Evolutionary conservation across 2,113 vertebrate species (phyloP).

Genomic region (Triplophysa rosa): DNA sequence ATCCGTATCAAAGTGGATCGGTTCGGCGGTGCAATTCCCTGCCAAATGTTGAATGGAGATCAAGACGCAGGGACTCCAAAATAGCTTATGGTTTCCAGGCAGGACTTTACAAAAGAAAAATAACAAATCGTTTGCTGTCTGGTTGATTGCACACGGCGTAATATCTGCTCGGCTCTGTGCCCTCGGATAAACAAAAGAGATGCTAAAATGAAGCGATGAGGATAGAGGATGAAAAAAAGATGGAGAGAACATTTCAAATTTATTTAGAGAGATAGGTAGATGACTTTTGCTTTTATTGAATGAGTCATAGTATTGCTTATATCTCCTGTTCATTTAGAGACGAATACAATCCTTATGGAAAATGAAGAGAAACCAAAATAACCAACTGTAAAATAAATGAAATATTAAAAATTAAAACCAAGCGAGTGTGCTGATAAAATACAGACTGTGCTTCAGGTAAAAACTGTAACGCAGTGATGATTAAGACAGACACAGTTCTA

Average conservation of each 20-base stretch:
- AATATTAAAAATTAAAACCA: neutral
- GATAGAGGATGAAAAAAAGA: slow-evolving; percentile 21
- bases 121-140: slow-evolving; percentile 41
- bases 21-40: too few relatives aligned
- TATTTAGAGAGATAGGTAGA: slow-evolving; percentile 20
- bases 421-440: slow-evolving; percentile 9
- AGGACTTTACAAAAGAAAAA: too few relatives aligned
- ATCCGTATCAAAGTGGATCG: too few relatives aligned
- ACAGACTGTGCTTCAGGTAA: slow-evolving; percentile 30
- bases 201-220: slow-evolving; percentile 16
- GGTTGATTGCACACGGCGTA: slow-evolving; percentile 50
- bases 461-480: slow-evolving; percentile 22
- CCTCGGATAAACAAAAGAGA: slow-evolving; percentile 26
- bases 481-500: slow-evolving; percentile 42
- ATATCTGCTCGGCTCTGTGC: slow-evolving; percentile 11
- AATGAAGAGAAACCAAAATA: slow-evolving; percentile 11
- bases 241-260: slow-evolving; percentile 8
- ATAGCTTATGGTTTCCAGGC: slow-evolving; percentile 33
- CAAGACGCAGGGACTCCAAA: slow-evolving; percentile 35
- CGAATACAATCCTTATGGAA: neutral
- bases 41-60: slow-evolving; percentile 47
- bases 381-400: neutral
- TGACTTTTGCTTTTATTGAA: slow-evolving; percentile 5
- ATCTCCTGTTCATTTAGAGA: too few relatives aligned
- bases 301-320: neutral